Base-by-base conservation (phyloP, 2,113 vertebrate genomes). In the Apistogramma diplotaenia region DNA sequence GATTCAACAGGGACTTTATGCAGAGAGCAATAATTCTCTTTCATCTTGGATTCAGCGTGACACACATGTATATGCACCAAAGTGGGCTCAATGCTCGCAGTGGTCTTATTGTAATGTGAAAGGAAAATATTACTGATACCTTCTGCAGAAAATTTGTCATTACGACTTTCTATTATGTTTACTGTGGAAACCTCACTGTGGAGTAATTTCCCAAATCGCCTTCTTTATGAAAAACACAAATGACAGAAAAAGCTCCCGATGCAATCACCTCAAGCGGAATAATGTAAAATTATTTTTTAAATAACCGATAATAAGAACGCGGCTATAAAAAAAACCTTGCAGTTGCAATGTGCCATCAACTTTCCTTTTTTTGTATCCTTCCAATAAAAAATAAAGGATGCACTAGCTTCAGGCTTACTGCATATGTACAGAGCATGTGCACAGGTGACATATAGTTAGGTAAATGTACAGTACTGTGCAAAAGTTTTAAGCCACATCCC, bases 1-100 rank as follows among this genome's bases (percentile, higher is more conserved):
- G n/a, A 85, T 61, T 76, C 75, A 88, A 21, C 4, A 8, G 54
- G 74, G 57, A 57, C 43, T 61, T 70, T 51, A 35, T n/a, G 60
- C 18, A 8, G 43, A 74, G n/a, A 74, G 37, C 29, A 80, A 58
- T 80, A 49, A 57, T 21, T 76, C 6, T 31, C 62, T 33, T 71
- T 75, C 58, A 83, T 79, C 60, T 55, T 21, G 13, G 56, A 78
- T 81, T 65, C 76, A 76, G 54, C 51, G 23, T 53, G 27, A 79
- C 54, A 25, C 37, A 60, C 19, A 31, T 54, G 21, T 27, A 13
- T 70, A 70, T 49, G 27, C 55, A 75, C 53, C 29, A 67, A 23
- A 54, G 53, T 21, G 55, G 12, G 46, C 61, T 35, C 54, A 31
- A 5, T 9, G 54, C 19, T 9, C 21, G 4, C 25, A 56, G 18